A percentile compares a stretch with the other conserved stretches of the same genome.
Conservation (phyloP, 1,140 invertebrate genomes). For the Microplitis mediator region DNA sequence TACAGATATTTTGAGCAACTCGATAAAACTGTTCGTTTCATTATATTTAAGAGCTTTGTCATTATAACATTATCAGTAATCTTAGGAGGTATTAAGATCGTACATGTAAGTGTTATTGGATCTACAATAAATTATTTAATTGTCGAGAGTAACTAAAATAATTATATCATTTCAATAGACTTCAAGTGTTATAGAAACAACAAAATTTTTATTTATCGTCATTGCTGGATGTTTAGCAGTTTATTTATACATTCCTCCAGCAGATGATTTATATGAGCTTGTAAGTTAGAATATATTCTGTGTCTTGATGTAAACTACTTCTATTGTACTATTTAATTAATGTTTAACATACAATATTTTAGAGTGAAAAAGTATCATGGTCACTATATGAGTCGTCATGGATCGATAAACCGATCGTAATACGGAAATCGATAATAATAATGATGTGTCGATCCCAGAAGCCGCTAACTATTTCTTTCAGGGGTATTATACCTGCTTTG, state of each 20-base stretch:
- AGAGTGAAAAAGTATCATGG: not conserved
- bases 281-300: not conserved
- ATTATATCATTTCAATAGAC: not conserved
- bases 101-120: not conserved
- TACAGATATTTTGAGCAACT: no score
- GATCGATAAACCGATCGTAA: not conserved
- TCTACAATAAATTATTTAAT: not conserved
- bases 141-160: no score
- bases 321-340: not conserved
- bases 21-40: no score
- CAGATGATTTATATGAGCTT: not conserved
- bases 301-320: not conserved
- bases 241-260: not conserved
- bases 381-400: not conserved
- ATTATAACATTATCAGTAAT: no score
- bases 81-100: no score
- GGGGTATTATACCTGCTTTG: not conserved
- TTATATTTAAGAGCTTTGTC: no score
- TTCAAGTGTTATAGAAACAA: not conserved
- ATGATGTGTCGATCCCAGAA: not conserved
- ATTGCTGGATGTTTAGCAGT: not conserved
- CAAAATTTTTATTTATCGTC: not conserved
- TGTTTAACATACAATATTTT: not conserved
- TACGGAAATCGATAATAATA: not conserved
- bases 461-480: not conserved